phyloP scores from a whole-genome alignment of 2,113 vertebrate genomes.

The western clawed frog (Xenopus tropicalis) region DNA sequence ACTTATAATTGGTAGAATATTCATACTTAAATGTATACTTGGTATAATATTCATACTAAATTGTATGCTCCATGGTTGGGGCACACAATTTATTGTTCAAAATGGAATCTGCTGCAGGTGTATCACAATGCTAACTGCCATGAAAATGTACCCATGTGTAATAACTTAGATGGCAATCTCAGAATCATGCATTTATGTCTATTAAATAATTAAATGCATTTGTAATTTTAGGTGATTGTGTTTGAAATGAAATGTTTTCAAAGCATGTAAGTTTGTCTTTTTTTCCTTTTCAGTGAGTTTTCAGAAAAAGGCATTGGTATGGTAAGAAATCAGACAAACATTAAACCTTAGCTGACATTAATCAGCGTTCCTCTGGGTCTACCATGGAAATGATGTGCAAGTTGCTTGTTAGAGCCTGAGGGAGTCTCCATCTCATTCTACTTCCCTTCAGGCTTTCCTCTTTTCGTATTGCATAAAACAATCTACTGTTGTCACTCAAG shows the following conservation, averaged over 20 bases:
- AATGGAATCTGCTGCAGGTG: too few relatives aligned
- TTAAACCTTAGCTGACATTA: conserved; percentile 39
- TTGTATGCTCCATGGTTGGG: too few relatives aligned
- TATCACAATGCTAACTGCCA: too few relatives aligned
- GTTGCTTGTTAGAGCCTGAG: conserved; percentile 35
- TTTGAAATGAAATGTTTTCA: neutral
- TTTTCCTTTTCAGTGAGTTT: neutral
- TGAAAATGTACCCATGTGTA: too few relatives aligned
- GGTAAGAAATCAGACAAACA: conserved; percentile 31
- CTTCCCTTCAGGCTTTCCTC: conserved; percentile 37
- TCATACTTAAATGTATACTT: too few relatives aligned
- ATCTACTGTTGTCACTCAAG: conserved; percentile 36
- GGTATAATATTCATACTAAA: too few relatives aligned
- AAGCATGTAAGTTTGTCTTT: neutral
- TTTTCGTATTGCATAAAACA: conserved; percentile 41
- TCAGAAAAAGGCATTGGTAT: neutral
- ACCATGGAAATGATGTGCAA: conserved; percentile 40
- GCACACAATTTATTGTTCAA: too few relatives aligned
- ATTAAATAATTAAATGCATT: too few relatives aligned
- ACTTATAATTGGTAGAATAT: too few relatives aligned
- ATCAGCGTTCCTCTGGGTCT: conserved; percentile 42
- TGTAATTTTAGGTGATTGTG: too few relatives aligned
- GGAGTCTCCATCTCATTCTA: conserved; percentile 39
- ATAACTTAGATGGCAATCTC: too few relatives aligned
- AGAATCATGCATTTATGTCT: too few relatives aligned